Conservation (phyloP, 2,113 vertebrate species). For the Osmerus eperlanus region DNA sequence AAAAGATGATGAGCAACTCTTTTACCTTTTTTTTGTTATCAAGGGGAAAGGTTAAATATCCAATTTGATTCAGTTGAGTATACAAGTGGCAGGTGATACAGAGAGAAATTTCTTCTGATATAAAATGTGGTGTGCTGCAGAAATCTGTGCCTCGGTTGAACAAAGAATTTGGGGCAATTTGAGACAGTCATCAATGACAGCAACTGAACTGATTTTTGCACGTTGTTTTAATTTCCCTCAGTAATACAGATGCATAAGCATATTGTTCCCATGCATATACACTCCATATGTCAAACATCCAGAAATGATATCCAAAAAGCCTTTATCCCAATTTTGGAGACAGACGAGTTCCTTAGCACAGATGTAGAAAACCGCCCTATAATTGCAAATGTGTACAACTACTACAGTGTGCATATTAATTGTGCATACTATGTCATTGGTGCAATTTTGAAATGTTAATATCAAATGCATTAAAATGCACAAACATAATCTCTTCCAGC, state of each 20-base stretch:
- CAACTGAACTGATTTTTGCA: slow-evolving; percentile 15
- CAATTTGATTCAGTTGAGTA: slow-evolving; percentile 34
- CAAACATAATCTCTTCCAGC: slow-evolving; percentile 15
- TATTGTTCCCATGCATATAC: too few relatives aligned
- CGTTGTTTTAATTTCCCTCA: neutral
- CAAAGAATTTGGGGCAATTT: neutral
- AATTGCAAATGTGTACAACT: too few relatives aligned
- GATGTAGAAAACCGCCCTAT: too few relatives aligned
- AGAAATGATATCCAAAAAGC: too few relatives aligned
- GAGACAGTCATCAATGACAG: neutral
- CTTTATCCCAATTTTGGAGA: too few relatives aligned
- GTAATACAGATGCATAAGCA: too few relatives aligned
- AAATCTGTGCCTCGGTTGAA: slow-evolving; percentile 12
- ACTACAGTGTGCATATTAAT: too few relatives aligned
- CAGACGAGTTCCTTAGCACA: too few relatives aligned
- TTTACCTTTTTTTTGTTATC: neutral
- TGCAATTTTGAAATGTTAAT: neutral
- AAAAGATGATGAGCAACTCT: neutral
- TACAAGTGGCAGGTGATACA: slow-evolving; percentile 22
- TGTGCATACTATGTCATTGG: too few relatives aligned
- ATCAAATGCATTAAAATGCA: slow-evolving; percentile 12
- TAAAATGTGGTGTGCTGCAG: slow-evolving; percentile 19
- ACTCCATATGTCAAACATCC: too few relatives aligned
- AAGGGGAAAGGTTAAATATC: slow-evolving; percentile 35
- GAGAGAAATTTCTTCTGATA: slow-evolving; percentile 25